phyloP scores from a whole-genome alignment of 2,113 vertebrate species.

The Astatoreochromis straeleni region DNA sequence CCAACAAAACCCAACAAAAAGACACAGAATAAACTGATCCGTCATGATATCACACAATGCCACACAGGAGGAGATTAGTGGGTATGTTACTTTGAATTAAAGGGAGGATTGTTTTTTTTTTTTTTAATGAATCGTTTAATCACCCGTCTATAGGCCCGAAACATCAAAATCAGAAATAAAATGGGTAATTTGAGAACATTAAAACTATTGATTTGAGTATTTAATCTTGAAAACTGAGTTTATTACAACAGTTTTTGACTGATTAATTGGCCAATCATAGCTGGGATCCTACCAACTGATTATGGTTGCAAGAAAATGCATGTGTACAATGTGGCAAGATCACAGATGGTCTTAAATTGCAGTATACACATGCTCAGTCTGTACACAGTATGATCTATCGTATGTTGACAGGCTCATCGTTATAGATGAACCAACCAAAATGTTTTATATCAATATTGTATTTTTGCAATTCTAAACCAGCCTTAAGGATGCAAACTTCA shows the following conservation, averaged over 20 bases:
- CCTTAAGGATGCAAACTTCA: background rate
- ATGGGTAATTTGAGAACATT: background rate
- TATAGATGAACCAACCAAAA: background rate
- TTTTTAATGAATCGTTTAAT: background rate
- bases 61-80: conserved; percentile 8
- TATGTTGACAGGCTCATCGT: background rate
- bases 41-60: background rate
- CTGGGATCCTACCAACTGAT: background rate
- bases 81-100: background rate
- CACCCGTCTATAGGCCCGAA: background rate
- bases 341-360: background rate
- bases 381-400: background rate
- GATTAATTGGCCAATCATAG: background rate
- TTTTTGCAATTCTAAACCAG: background rate
- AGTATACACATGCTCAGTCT: background rate
- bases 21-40: conserved; percentile 27
- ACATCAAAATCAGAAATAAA: background rate
- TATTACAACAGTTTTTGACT: background rate
- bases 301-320: background rate
- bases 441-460: background rate
- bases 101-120: background rate
- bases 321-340: background rate
- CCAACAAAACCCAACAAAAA: conserved; percentile 23
- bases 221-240: background rate
- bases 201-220: background rate